Conservation (phyloP, 2,888 invertebrate species). For the Scaptomyza cyrtandrae region DNA sequence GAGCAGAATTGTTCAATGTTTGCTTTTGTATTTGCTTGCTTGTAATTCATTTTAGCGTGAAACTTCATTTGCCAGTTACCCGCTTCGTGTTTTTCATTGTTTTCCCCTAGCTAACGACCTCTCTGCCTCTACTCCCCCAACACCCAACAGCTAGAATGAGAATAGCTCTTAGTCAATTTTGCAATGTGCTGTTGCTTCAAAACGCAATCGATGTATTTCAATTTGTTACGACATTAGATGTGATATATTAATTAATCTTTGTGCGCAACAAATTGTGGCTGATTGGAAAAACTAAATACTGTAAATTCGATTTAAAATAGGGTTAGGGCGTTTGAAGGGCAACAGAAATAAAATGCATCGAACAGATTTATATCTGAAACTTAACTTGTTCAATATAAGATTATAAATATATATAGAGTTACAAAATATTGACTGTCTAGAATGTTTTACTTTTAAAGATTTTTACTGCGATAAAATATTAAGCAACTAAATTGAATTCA, state of each 20-base stretch:
- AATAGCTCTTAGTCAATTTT: constrained; percentile 42
- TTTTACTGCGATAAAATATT: neutral
- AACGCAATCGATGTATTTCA: constrained; percentile 67
- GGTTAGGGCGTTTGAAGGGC: neutral
- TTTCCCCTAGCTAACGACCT: neutral
- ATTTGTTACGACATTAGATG: constrained; percentile 61
- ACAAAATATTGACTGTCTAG: too few species aligned
- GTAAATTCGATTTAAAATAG: constrained; percentile 27
- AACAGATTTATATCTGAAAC: neutral
- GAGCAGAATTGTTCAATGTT: constrained; percentile 58
- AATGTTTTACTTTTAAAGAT: too few species aligned
- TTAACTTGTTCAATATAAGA: too few species aligned
- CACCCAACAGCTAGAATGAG: neutral
- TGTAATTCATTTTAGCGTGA: constrained; percentile 75
- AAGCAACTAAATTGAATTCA: neutral
- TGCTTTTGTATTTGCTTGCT: constrained; percentile 59
- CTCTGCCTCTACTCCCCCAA: neutral
- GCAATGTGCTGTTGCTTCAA: constrained; percentile 47
- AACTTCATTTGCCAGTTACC: constrained; percentile 57
- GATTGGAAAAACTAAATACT: constrained; percentile 13
- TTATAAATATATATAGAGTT: too few species aligned
- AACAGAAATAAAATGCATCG: neutral
- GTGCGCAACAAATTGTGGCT: constrained; percentile 7
- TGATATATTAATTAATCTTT: constrained; percentile 76
- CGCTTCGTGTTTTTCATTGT: constrained; percentile 30